phyloP scores from a whole-genome alignment of 1,140 invertebrate species.

The Caerostris extrusa region DNA sequence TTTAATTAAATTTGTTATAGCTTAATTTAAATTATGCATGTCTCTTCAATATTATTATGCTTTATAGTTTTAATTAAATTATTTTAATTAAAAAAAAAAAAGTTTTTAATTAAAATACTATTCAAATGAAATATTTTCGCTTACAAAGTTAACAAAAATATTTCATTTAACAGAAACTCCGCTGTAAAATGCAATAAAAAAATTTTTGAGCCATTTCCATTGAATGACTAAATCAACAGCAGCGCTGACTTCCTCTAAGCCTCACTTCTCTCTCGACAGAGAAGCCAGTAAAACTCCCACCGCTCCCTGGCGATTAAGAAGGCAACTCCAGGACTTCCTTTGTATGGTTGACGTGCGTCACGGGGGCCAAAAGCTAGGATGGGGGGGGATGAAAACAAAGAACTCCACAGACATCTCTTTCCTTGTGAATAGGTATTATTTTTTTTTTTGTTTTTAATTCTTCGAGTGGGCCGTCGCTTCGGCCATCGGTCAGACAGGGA shows the following conservation, averaged over 20 bases:
- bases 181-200: neutral
- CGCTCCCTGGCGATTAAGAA: neutral
- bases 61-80: too few relatives aligned
- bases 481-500: conserved; percentile 3
- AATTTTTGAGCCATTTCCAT: neutral
- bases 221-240: too few relatives aligned
- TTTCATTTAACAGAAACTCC: neutral
- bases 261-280: too few relatives aligned
- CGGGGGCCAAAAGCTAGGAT: neutral
- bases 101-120: too few relatives aligned
- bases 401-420: conserved; percentile 32
- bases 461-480: conserved; percentile 1
- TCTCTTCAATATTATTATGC: too few relatives aligned
- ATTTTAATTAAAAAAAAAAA: too few relatives aligned
- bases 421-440: neutral
- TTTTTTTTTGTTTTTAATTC: conserved; percentile 13
- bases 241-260: too few relatives aligned
- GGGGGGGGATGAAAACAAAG: neutral
- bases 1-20: too few relatives aligned
- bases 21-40: too few relatives aligned
- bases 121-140: too few relatives aligned
- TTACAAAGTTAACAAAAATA: neutral
- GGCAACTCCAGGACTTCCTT: neutral
- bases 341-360: neutral
- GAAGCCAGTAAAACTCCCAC: neutral